Evolutionary conservation across 2,797 vertebrate genomes (phyloP).

Genomic region (Echiichthys vipera): DNA sequence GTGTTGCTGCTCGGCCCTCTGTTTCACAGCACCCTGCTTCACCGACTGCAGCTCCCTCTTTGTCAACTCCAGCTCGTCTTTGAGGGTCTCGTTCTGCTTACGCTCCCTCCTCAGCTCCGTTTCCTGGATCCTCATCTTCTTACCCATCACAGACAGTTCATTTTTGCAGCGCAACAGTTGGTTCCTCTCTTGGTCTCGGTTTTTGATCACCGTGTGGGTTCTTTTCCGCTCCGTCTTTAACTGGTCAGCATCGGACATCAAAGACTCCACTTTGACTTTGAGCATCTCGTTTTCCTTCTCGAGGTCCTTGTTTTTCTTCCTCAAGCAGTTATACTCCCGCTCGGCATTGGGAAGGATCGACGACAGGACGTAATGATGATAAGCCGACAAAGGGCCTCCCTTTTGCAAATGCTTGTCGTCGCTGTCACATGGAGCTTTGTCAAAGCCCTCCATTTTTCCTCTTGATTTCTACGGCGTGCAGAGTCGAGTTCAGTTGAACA

Average conservation of each 20-base stretch:
- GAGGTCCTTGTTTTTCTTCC: not conserved
- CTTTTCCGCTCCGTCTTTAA: constrained; percentile 2
- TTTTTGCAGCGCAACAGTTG: constrained; percentile 3
- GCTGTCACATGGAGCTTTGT: not conserved
- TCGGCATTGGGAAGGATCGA: not conserved
- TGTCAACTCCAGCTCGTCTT: not conserved
- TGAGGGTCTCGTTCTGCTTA: constrained; percentile 6
- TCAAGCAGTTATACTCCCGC: not conserved
- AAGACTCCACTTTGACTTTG: not conserved
- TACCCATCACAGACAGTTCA: not conserved
- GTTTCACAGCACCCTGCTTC: not conserved
- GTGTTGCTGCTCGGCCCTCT: not conserved
- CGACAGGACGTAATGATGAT: not conserved
- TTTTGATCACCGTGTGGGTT: not conserved
- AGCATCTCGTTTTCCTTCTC: constrained; percentile 2
- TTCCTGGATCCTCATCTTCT: constrained; percentile 8
- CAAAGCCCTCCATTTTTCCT: constrained; percentile 8
- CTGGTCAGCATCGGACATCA: not conserved
- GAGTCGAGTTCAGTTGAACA: too few species aligned
- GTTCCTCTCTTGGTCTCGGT: not conserved
- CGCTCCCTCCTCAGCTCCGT: not conserved
- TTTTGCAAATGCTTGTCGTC: not conserved
- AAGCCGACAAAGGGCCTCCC: not conserved
- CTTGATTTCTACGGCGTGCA: not conserved
- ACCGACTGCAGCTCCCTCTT: constrained; percentile 5